A percentile compares a stretch with the other conserved stretches of the same genome.
Evolutionary conservation across 2,797 vertebrate genomes (phyloP).

Genomic region (Phaenicophaeus curvirostris): DNA sequence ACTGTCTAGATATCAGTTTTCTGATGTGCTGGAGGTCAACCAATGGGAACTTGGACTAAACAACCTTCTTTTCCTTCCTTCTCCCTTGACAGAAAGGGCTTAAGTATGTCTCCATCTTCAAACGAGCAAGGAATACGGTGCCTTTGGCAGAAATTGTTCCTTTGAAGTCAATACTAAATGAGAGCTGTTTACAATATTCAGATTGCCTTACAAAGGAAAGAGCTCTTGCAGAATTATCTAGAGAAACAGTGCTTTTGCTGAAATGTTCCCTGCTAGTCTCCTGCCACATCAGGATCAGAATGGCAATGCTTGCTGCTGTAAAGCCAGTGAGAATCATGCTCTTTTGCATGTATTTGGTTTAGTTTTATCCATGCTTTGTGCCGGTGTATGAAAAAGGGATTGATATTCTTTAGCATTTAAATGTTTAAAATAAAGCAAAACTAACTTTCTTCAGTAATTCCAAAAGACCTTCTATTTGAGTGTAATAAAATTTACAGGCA

Average conservation of each 20-base stretch:
- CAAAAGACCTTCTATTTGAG: background rate
- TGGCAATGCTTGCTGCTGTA: background rate
- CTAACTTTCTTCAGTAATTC: background rate
- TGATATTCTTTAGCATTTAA: background rate
- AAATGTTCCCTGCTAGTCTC: background rate
- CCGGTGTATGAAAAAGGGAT: background rate
- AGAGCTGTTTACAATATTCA: background rate
- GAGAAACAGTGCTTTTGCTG: background rate
- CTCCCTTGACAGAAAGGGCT: background rate
- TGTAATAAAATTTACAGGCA: background rate
- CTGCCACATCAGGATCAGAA: background rate
- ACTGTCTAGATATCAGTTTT: background rate
- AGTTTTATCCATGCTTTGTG: background rate
- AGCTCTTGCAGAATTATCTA: background rate
- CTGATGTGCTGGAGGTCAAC: conserved; percentile 4
- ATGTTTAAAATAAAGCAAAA: background rate
- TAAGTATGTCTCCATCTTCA: background rate
- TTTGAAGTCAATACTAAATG: background rate
- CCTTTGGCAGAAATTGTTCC: background rate
- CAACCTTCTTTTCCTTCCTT: conserved; percentile 7
- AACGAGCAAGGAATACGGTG: background rate
- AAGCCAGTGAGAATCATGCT: background rate
- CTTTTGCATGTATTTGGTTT: background rate
- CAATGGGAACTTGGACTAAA: background rate
- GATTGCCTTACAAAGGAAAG: background rate